These are phyloP conservation scores for Cynodonichthys magdalenae DNA, from an alignment of 2,797 vertebrate species.

Conservation along the genomic window DNA sequence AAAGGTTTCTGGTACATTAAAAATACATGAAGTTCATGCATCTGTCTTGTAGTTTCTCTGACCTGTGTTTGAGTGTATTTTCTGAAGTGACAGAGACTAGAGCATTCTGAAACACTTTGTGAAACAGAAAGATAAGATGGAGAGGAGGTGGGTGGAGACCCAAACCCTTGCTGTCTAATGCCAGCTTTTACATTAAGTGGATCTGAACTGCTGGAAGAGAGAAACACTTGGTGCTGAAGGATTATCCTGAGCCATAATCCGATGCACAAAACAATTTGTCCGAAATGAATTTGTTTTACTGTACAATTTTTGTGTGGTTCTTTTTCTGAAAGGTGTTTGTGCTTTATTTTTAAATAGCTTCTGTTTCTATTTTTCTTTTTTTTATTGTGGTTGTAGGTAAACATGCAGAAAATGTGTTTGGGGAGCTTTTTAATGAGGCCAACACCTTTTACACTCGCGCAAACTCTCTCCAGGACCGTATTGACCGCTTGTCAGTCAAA, in stretches of 20 bases:
- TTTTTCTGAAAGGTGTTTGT: neutral
- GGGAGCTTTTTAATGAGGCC: constrained; percentile 90
- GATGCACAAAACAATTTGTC: constrained; percentile 2
- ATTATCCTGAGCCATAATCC: constrained; percentile 32
- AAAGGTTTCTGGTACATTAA: no score
- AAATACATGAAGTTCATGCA: constrained; percentile 29
- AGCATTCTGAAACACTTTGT: constrained; percentile 67
- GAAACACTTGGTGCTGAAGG: constrained; percentile 3
- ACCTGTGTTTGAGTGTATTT: constrained; percentile 43
- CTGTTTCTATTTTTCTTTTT: neutral
- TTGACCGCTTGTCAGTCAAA: constrained; percentile 88
- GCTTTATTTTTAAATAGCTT: neutral
- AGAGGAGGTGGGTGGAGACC: constrained; percentile 49
- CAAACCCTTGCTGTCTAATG: constrained; percentile 40
- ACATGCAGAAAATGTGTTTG: constrained; percentile 91
- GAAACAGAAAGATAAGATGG: constrained; percentile 49
- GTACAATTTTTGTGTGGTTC: neutral
- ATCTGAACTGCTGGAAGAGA: constrained; percentile 22
- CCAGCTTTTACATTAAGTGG: constrained; percentile 47
- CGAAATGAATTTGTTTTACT: neutral
- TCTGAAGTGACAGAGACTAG: constrained; percentile 64
- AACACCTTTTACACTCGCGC: constrained; percentile 89
- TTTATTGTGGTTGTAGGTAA: constrained; percentile 76
- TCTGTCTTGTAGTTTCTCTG: constrained; percentile 39
- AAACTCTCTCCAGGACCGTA: constrained; percentile 89